Conservation (phyloP, 1,140 invertebrate species). For the Drosophila melanica region DNA sequence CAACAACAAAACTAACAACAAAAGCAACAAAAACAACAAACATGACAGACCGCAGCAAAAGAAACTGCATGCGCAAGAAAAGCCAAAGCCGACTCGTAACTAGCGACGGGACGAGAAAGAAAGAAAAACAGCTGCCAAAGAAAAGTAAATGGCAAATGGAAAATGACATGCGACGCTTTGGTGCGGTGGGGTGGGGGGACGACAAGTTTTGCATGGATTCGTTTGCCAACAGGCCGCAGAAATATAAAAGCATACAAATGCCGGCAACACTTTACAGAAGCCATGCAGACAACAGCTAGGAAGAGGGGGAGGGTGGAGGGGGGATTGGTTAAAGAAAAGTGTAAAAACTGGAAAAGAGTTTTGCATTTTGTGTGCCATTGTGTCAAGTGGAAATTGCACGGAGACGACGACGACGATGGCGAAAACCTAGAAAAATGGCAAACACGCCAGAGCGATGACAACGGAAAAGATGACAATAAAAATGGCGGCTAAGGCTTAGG, state of each 20-base stretch:
- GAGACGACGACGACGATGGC: slow-evolving; percentile 38
- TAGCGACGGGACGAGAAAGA: background rate
- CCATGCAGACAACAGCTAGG: slow-evolving; percentile 30
- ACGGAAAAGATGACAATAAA: slow-evolving; percentile 77
- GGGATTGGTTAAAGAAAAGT: background rate
- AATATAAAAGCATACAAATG: slow-evolving; percentile 54
- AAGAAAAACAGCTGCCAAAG: slow-evolving; percentile 64
- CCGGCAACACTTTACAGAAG: slow-evolving; percentile 56
- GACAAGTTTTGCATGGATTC: slow-evolving; percentile 40
- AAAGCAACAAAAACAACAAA: slow-evolving; percentile 16
- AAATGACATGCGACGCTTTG: slow-evolving; percentile 58
- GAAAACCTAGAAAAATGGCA: slow-evolving; percentile 68
- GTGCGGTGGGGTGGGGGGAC: too few species aligned
- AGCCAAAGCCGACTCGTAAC: slow-evolving; percentile 62
- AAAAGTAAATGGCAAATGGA: slow-evolving; percentile 56
- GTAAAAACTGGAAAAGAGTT: slow-evolving; percentile 51
- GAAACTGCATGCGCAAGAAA: slow-evolving; percentile 18
- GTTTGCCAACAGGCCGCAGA: slow-evolving; percentile 40
- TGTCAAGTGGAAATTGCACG: slow-evolving; percentile 79
- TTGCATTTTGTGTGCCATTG: slow-evolving; percentile 81
- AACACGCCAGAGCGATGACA: slow-evolving; percentile 59
- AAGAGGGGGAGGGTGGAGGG: too few species aligned
- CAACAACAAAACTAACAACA: slow-evolving; percentile 22
- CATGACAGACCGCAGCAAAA: slow-evolving; percentile 20
- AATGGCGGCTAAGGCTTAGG: slow-evolving; percentile 59